A percentile compares a stretch with the other conserved stretches of the same genome.
Conservation (phyloP, 2,888 invertebrate genomes). For the Spodoptera exigua region DNA sequence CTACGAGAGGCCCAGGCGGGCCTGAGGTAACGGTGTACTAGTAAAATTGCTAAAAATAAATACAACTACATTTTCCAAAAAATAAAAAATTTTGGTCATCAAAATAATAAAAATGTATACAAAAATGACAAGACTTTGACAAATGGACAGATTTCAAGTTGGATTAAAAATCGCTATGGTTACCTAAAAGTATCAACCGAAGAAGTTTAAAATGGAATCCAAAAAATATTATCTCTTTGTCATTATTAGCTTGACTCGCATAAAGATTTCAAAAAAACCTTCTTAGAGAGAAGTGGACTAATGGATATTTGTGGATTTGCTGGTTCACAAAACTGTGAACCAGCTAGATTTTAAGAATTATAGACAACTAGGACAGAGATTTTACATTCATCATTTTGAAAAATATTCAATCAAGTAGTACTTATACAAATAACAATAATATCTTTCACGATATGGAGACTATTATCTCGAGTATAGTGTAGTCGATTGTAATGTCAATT, state of each 20-base stretch:
- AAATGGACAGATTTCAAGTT: neutral
- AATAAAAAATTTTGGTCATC: constrained; percentile 17
- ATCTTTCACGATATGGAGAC: constrained; percentile 31
- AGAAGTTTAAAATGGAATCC: no score
- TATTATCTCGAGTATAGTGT: constrained; percentile 22
- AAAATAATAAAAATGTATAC: constrained; percentile 18
- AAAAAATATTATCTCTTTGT: no score
- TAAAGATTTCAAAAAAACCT: no score
- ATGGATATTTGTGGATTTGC: no score
- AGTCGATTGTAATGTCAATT: constrained; percentile 42
- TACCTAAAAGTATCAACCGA: no score
- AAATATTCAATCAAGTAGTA: no score
- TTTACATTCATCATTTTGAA: no score
- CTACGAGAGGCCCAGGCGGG: neutral
- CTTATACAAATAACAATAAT: constrained; percentile 5
- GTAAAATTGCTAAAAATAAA: constrained; percentile 34
- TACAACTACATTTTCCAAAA: constrained; percentile 1
- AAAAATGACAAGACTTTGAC: constrained; percentile 30
- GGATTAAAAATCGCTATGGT: neutral
- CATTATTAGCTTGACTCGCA: no score
- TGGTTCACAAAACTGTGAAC: no score
- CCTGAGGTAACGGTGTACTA: constrained; percentile 31
- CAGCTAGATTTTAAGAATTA: no score
- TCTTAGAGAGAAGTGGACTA: no score
- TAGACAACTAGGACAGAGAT: no score